Evolutionary conservation across 2,797 vertebrate species (phyloP).

Genomic region (Phoxinus dragarum): DNA sequence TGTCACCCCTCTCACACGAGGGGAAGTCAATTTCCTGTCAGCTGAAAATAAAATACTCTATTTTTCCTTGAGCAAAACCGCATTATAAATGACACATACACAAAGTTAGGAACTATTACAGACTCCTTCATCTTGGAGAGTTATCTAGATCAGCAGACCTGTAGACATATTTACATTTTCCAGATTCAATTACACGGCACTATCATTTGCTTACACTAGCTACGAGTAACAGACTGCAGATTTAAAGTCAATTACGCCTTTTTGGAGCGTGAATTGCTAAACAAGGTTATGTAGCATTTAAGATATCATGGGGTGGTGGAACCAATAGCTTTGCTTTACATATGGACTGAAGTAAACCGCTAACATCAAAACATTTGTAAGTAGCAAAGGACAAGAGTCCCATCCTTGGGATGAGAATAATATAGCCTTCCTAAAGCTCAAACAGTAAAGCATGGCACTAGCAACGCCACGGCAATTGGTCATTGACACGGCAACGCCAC

Average conservation of each 20-base stretch:
- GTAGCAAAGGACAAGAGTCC: not conserved
- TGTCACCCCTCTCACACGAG: conserved; percentile 59
- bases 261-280: conserved; percentile 68
- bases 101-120: conserved; percentile 70
- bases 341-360: conserved; percentile 22
- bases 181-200: conserved; percentile 69
- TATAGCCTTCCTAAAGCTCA: not conserved
- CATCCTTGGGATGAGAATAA: not conserved
- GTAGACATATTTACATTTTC: conserved; percentile 67
- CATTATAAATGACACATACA: conserved; percentile 66
- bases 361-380: conserved; percentile 20
- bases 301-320: not conserved
- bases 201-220: conserved; percentile 69
- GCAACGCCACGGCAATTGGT: not conserved
- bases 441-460: not conserved
- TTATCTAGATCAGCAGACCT: conserved; percentile 62
- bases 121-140: conserved; percentile 61
- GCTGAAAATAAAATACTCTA: conserved; percentile 65
- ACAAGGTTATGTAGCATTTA: conserved; percentile 62
- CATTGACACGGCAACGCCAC: too few relatives aligned
- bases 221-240: conserved; percentile 71
- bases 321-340: conserved; percentile 13
- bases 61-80: conserved; percentile 54
- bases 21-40: conserved; percentile 75
- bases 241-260: conserved; percentile 74